These are phyloP conservation scores for Phalacrocorax pelagicus DNA, from an alignment of 2,113 vertebrate species.

Conservation along the genomic window DNA sequence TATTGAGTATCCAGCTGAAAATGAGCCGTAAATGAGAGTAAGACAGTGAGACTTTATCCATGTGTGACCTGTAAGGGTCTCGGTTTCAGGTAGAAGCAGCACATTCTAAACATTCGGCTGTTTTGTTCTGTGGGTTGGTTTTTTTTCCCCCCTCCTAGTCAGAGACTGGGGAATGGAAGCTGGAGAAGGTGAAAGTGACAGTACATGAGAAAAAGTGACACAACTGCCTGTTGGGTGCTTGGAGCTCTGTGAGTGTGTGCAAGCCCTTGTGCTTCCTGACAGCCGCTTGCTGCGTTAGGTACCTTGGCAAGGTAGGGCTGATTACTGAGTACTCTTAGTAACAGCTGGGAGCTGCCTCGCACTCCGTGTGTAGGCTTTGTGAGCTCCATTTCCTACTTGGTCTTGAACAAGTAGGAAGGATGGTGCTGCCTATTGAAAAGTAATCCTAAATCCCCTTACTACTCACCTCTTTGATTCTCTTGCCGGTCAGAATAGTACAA, in stretches of 20 bases:
- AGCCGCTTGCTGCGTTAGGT: background rate
- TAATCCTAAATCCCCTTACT: background rate
- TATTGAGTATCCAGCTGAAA: background rate
- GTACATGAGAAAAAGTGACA: background rate
- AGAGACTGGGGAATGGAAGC: conserved; percentile 32
- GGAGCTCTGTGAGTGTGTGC: background rate
- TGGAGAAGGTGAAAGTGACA: background rate
- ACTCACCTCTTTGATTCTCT: background rate
- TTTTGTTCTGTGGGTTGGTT: background rate
- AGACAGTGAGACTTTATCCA: background rate
- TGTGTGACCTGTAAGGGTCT: background rate
- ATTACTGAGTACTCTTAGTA: background rate
- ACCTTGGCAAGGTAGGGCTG: background rate
- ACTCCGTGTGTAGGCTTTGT: background rate
- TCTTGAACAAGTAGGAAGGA: background rate
- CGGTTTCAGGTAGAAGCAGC: background rate
- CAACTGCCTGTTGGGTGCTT: background rate
- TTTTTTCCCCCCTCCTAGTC: background rate
- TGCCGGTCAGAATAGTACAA: background rate
- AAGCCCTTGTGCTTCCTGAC: background rate
- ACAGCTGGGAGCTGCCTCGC: background rate
- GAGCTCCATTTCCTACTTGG: background rate
- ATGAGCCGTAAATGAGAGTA: background rate
- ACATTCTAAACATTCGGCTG: background rate
- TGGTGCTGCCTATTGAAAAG: background rate